Percentiles rank a stretch among this genome's conserved stretches.
Conservation (phyloP, 2,113 vertebrate species). For the Psittacula cyanocephala region DNA sequence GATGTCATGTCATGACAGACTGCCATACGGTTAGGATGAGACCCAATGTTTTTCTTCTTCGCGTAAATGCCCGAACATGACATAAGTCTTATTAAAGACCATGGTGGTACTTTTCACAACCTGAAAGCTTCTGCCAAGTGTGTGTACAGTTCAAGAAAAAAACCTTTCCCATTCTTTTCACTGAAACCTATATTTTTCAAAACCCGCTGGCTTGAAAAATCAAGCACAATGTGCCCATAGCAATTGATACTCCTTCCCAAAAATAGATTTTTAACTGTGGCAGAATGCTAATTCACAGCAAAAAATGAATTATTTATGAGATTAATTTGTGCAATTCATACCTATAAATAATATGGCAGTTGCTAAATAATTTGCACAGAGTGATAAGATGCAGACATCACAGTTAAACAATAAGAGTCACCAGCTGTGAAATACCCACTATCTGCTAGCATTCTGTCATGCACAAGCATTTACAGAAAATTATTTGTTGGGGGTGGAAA, state of each 20-base stretch:
- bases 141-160: background rate
- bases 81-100: constrained; percentile 27
- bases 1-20: constrained; percentile 45
- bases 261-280: constrained; percentile 53
- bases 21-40: constrained; percentile 58
- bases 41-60: constrained; percentile 50
- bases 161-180: background rate
- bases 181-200: background rate
- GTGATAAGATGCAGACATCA: constrained; percentile 63
- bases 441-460: constrained; percentile 53
- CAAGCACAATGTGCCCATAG: background rate
- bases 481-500: constrained; percentile 39
- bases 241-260: constrained; percentile 26
- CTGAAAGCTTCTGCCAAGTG: background rate
- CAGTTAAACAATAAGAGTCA: constrained; percentile 45
- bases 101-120: background rate
- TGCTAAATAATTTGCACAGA: constrained; percentile 73
- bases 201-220: constrained; percentile 38
- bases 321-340: constrained; percentile 74
- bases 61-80: background rate
- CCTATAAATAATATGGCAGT: constrained; percentile 75
- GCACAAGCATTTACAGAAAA: constrained; percentile 40
- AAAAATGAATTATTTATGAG: constrained; percentile 75
- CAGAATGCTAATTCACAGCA: constrained; percentile 52
- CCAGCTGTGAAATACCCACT: constrained; percentile 51